phyloP scores from a whole-genome alignment of 2,888 invertebrate species.

The Athalia rosae region DNA sequence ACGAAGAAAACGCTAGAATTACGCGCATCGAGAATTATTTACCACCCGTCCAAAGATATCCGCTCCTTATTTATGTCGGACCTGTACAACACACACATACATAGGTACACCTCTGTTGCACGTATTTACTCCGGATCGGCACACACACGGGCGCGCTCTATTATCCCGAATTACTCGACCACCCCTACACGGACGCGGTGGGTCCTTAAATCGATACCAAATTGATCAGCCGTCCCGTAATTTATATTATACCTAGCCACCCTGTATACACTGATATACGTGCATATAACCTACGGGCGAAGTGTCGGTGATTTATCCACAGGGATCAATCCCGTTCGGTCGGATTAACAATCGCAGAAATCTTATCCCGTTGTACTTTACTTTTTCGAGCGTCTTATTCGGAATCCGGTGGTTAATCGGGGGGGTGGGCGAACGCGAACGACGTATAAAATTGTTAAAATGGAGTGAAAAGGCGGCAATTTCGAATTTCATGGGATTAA shows the following conservation, averaged over 20 bases:
- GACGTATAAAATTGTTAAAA: too few species aligned
- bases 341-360: too few species aligned
- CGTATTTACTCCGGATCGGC: slow-evolving; percentile 6
- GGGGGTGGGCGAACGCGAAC: too few species aligned
- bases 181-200: too few species aligned
- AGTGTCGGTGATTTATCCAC: background rate
- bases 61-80: slow-evolving; percentile 6
- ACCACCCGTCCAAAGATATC: slow-evolving; percentile 47
- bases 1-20: background rate
- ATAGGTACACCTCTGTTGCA: slow-evolving; percentile 29
- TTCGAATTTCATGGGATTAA: too few species aligned
- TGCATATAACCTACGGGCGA: too few species aligned
- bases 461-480: too few species aligned
- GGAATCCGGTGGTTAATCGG: too few species aligned
- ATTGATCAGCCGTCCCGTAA: slow-evolving; percentile 56
- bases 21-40: slow-evolving; percentile 62
- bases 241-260: slow-evolving; percentile 53
- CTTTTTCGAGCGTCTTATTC: too few species aligned
- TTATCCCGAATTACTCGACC: slow-evolving; percentile 60
- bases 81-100: slow-evolving; percentile 11
- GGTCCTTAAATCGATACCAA: slow-evolving; percentile 60
- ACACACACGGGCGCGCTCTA: slow-evolving; percentile 53
- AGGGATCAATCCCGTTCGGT: background rate
- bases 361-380: too few species aligned
- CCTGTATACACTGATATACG: too few species aligned